phyloP scores from a whole-genome alignment of 2,888 invertebrate species.

The Malacosoma neustria region DNA sequence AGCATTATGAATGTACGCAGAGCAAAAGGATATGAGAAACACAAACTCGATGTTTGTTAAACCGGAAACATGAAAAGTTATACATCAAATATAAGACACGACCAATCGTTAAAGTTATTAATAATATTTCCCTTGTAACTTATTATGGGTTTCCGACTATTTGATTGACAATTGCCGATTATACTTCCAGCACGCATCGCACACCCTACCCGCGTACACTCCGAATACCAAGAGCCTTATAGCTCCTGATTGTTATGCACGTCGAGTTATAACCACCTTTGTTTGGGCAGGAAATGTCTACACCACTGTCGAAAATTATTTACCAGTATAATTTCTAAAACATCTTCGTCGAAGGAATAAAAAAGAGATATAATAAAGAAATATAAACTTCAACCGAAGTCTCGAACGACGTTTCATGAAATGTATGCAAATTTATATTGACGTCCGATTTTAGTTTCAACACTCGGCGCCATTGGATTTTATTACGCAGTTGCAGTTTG shows the following conservation, averaged over 20 bases:
- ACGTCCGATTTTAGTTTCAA: slow-evolving; percentile 63
- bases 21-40: no score
- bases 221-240: slow-evolving; percentile 46
- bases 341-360: slow-evolving; percentile 40
- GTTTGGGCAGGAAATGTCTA: slow-evolving; percentile 69
- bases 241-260: slow-evolving; percentile 58
- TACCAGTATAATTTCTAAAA: slow-evolving; percentile 39
- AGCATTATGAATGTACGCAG: no score
- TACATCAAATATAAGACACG: neutral
- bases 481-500: slow-evolving; percentile 45
- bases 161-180: slow-evolving; percentile 62
- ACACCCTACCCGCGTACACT: slow-evolving; percentile 31
- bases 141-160: slow-evolving; percentile 55
- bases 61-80: no score
- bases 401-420: slow-evolving; percentile 60
- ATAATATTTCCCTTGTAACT: slow-evolving; percentile 26
- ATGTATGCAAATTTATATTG: slow-evolving; percentile 70
- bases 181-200: slow-evolving; percentile 52
- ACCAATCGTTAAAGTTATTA: slow-evolving; percentile 8
- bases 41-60: no score
- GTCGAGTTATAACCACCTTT: slow-evolving; percentile 53
- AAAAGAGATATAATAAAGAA: slow-evolving; percentile 46
- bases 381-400: slow-evolving; percentile 37
- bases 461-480: slow-evolving; percentile 35
- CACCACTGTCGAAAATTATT: slow-evolving; percentile 58